Conservation (phyloP, 2,113 vertebrate genomes). For the Cinclus cinclus region DNA sequence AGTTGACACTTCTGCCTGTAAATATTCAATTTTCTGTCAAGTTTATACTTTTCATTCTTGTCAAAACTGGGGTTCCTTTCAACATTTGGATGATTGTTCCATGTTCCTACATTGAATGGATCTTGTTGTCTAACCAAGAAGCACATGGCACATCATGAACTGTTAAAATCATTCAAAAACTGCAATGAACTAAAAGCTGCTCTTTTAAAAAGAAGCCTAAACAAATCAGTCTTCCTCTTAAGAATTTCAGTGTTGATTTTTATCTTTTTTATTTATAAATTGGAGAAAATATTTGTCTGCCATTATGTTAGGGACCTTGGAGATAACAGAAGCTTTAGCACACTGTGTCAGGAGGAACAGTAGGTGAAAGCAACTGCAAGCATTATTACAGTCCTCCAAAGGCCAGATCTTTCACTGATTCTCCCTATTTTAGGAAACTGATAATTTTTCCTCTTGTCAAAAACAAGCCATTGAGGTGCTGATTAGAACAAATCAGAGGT, state of each 20-base stretch:
- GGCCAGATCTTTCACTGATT: background rate
- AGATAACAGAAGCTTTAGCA: background rate
- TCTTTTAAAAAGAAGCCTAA: background rate
- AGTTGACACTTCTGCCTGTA: background rate
- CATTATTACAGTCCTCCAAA: background rate
- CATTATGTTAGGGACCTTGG: background rate
- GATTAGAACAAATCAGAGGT: background rate
- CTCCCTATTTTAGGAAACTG: background rate
- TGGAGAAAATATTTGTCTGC: background rate
- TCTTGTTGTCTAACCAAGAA: background rate
- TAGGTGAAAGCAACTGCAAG: background rate
- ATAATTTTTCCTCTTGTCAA: background rate
- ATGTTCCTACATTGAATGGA: background rate
- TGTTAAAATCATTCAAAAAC: background rate
- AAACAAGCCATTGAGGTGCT: background rate
- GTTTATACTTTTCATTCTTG: background rate
- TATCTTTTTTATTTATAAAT: background rate
- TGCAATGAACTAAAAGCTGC: background rate
- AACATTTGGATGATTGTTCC: background rate
- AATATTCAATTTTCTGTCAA: background rate
- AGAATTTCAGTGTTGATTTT: background rate
- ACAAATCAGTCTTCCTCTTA: background rate
- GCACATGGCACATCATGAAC: background rate
- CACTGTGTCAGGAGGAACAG: background rate
- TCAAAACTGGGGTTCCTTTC: background rate